A percentile compares a stretch with the other conserved stretches of the same genome.
phyloP scores from a whole-genome alignment of 2,113 vertebrate species.

The Monopterus albus region DNA sequence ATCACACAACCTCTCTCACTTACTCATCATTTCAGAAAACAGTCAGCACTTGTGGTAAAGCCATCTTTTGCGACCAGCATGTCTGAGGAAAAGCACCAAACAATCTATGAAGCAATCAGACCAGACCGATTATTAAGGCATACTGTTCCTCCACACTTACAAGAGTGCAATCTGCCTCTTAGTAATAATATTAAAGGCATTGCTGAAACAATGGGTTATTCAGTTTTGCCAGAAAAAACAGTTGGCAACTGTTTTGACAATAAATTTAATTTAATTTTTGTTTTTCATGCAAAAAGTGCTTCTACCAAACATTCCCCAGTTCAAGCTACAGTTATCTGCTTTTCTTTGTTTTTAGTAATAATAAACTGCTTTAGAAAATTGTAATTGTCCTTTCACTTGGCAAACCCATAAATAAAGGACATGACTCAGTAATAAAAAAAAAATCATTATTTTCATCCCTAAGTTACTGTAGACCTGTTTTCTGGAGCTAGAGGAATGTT shows the following conservation, averaged over 20 bases:
- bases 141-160: background rate
- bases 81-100: constrained; percentile 16
- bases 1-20: constrained; percentile 46
- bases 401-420: too few species aligned
- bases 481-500: too few species aligned
- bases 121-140: constrained; percentile 6
- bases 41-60: constrained; percentile 38
- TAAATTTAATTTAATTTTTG: too few species aligned
- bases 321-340: too few species aligned
- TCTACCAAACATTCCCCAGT: too few species aligned
- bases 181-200: too few species aligned
- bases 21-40: constrained; percentile 36
- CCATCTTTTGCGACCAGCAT: constrained; percentile 43
- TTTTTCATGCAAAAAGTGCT: background rate
- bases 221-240: background rate
- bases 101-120: constrained; percentile 27
- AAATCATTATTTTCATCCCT: background rate
- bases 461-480: background rate
- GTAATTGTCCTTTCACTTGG: too few species aligned
- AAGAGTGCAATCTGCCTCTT: too few species aligned
- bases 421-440: background rate
- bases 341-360: too few species aligned
- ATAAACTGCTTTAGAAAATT: too few species aligned
- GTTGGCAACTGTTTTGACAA: background rate
- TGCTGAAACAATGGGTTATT: too few species aligned